Base-by-base conservation (phyloP, 2,113 vertebrate species). In the Telmatochromis brachygnathus region DNA sequence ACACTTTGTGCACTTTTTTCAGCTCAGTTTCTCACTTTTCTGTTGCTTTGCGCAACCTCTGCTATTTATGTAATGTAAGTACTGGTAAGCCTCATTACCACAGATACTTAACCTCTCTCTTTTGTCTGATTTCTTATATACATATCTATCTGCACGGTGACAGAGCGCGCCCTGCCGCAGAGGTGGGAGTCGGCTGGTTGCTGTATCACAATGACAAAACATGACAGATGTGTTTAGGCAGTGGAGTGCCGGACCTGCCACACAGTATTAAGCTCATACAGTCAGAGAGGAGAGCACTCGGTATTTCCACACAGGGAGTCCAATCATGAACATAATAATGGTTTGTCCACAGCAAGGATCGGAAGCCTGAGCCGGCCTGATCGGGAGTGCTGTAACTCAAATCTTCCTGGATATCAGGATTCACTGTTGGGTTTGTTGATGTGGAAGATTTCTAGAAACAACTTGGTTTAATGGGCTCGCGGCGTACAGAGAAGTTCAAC, bases 141-240 rank as follows among this genome's bases (percentile, higher is more conserved):
- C 79, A 86, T 81, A 68, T 70, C 39, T 58, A 83, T 87, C 77
- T 33, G 21, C 58, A 75, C 30, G 42, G 86, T 82, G 84, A 91
- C 87, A 70, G 42, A 83, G 65, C 82, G 30, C 30, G 39, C 28
- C 68, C 84, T 92, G 87, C 84, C 89, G 87, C 87, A 86, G 91
- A 94, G 94, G 91, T 94, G 93, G 88, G 91, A 95, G 91, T 85
- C 91, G 58, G 91, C 94, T 93, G 94, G 93, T 95, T 92, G 92
- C 84, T 92, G 92, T 96, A 94, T 96, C 96, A 94, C 94, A 49
- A 35, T 96, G 97, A 96, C 95, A 94, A 92, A 88, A 92, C 21
- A 91, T 98, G 97, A 98, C 97, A 95, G 96, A 97, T 97, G 94
- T 95, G 96, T 97, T 97, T 97, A 96, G 97, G 97, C 97, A 98